Conservation (phyloP, 2,797 vertebrate species). For the Gephyroberyx darwinii region DNA sequence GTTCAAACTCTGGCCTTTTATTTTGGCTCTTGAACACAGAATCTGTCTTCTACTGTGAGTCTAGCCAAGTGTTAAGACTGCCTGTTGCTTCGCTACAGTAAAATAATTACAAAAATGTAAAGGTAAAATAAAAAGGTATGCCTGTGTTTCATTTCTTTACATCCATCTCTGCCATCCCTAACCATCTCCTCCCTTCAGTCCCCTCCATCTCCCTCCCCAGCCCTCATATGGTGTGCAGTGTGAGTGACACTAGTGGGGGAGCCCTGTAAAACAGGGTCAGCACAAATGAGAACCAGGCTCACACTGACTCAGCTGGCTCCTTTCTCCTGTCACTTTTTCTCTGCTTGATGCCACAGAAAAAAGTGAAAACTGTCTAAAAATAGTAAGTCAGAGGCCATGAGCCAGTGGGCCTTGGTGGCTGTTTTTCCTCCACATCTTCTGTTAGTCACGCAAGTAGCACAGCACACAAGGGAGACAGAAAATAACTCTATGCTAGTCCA, state of each 20-base stretch:
- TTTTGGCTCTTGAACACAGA: slow-evolving; percentile 23
- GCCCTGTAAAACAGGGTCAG: slow-evolving; percentile 65
- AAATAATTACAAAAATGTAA: background rate
- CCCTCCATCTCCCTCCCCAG: slow-evolving; percentile 3
- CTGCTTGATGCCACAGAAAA: slow-evolving; percentile 50
- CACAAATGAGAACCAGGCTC: slow-evolving; percentile 76
- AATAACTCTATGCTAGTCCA: background rate
- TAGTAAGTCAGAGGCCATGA: slow-evolving; percentile 57
- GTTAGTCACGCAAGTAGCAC: slow-evolving; percentile 52
- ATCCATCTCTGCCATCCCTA: background rate
- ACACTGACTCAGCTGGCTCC: slow-evolving; percentile 70
- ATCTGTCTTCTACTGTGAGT: slow-evolving; percentile 21
- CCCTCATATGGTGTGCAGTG: slow-evolving; percentile 33
- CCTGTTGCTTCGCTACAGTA: background rate
- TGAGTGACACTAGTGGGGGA: slow-evolving; percentile 64
- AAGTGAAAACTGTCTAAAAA: slow-evolving; percentile 70
- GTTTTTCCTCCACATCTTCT: slow-evolving; percentile 55
- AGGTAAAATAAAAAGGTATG: background rate
- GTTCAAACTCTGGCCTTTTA: slow-evolving; percentile 36
- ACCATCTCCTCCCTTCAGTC: background rate
- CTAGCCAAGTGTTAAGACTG: background rate
- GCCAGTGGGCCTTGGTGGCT: slow-evolving; percentile 54
- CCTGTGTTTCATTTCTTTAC: slow-evolving; percentile 1
- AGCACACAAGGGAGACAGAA: slow-evolving; percentile 9
- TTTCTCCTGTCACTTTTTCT: slow-evolving; percentile 71